phyloP scores from a whole-genome alignment of 1,140 invertebrate genomes.

The Atopsyche davidsoni region DNA sequence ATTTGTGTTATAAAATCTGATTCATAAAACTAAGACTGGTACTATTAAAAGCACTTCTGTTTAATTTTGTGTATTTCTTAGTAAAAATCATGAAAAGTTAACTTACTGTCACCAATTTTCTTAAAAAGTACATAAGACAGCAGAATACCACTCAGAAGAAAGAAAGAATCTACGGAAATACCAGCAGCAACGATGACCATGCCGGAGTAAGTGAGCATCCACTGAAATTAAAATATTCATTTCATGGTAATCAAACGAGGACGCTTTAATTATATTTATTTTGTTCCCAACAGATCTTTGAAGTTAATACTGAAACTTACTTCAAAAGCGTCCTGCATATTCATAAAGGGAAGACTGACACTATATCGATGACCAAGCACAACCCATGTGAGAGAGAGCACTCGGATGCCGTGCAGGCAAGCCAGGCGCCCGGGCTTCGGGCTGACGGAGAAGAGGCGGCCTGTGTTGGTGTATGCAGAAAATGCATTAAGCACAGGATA shows the following conservation, averaged over 20 bases:
- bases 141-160: conserved; percentile 55
- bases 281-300: too few species aligned
- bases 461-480: conserved; percentile 37
- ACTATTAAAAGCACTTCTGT: too few species aligned
- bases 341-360: conserved; percentile 32
- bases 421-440: conserved; percentile 33
- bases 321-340: conserved; percentile 32
- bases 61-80: conserved; percentile 25
- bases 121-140: conserved; percentile 51
- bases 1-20: too few species aligned
- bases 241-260: too few species aligned
- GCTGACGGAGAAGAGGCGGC: conserved; percentile 31
- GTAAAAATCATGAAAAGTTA: not conserved
- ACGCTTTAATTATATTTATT: too few species aligned
- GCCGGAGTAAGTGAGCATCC: conserved; percentile 24
- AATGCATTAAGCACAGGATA: too few species aligned
- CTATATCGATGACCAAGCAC: conserved; percentile 53
- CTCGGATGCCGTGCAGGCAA: conserved; percentile 51
- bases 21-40: too few species aligned
- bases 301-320: too few species aligned
- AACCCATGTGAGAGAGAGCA: conserved; percentile 61
- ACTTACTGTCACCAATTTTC: conserved; percentile 9
- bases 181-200: conserved; percentile 36
- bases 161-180: conserved; percentile 52
- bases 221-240: too few species aligned